Conservation (phyloP, 2,888 invertebrate genomes). For the Limenitis arthemis region DNA sequence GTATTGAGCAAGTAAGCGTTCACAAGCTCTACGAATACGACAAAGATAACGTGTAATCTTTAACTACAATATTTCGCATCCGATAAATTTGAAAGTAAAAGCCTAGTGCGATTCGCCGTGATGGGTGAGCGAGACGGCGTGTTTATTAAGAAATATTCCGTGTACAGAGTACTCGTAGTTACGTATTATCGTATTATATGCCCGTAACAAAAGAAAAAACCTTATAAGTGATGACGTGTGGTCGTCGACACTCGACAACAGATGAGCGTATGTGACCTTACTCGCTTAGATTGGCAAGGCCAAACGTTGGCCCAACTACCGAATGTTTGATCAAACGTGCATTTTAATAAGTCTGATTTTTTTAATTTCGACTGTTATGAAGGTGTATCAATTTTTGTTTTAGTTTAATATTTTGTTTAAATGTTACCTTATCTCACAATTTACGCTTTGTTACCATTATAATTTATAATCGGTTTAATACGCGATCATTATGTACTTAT, state of each 20-base stretch:
- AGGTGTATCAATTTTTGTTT: conserved; percentile 37
- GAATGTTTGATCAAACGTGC: conserved; percentile 47
- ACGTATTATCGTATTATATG: conserved; percentile 35
- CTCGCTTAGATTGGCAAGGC: conserved; percentile 31
- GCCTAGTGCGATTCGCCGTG: conserved; percentile 30
- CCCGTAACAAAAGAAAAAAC: conserved; percentile 32
- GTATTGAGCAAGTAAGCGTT: conserved; percentile 1
- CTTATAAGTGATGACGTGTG: conserved; percentile 29
- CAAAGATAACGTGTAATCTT: conserved; percentile 15
- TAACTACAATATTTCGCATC: conserved; percentile 25
- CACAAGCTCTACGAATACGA: neutral
- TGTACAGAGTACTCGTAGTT: conserved; percentile 8
- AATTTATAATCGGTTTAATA: conserved; percentile 37
- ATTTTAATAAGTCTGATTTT: conserved; percentile 57
- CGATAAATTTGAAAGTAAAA: conserved; percentile 38
- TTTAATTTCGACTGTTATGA: conserved; percentile 41
- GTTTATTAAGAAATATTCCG: conserved; percentile 24
- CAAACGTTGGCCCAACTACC: conserved; percentile 43
- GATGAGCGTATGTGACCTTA: conserved; percentile 31
- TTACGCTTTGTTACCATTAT: conserved; percentile 61
- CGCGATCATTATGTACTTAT: conserved; percentile 26
- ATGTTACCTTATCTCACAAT: conserved; percentile 46
- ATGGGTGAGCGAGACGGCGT: conserved; percentile 29
- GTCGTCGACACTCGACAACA: conserved; percentile 22
- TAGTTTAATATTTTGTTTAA: conserved; percentile 37